Evolutionary conservation across 2,888 invertebrate species (phyloP).

Genomic region (Cephus pulcher): DNA sequence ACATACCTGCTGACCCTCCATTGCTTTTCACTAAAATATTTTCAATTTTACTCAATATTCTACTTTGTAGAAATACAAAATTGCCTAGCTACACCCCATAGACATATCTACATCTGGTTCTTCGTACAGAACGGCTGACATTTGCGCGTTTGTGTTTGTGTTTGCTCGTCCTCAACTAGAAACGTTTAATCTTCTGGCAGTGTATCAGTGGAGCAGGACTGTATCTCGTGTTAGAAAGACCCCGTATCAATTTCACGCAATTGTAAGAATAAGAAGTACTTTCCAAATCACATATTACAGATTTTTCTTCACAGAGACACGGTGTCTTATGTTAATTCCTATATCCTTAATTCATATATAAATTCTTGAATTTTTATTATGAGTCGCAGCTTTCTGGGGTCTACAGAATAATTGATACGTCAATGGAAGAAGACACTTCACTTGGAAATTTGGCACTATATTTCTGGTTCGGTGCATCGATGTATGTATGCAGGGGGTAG

Average conservation of each 20-base stretch:
- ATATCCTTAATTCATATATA: not conserved
- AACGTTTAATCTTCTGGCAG: not conserved
- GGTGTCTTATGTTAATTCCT: not conserved
- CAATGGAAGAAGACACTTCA: not conserved
- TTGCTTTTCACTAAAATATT: constrained; percentile 18
- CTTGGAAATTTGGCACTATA: not conserved
- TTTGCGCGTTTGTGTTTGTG: not conserved
- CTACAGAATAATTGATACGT: not conserved
- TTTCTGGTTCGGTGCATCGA: not conserved
- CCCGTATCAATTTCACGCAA: not conserved
- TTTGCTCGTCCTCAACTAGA: not conserved
- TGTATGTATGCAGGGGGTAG: too few species aligned
- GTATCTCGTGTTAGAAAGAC: not conserved
- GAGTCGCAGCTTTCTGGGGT: not conserved
- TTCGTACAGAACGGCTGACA: not conserved
- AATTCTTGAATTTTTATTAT: not conserved
- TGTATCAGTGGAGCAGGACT: not conserved
- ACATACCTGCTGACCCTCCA: constrained; percentile 52
- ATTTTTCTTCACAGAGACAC: not conserved
- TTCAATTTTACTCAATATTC: not conserved
- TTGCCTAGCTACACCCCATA: not conserved
- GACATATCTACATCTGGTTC: constrained; percentile 1
- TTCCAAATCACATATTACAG: not conserved
- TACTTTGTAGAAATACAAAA: not conserved
- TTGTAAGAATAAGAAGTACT: not conserved